Evolutionary conservation across 2,797 vertebrate species (phyloP), one percentile per base, ranked within the genome.

Genomic region (Vipera ursinii): DNA sequence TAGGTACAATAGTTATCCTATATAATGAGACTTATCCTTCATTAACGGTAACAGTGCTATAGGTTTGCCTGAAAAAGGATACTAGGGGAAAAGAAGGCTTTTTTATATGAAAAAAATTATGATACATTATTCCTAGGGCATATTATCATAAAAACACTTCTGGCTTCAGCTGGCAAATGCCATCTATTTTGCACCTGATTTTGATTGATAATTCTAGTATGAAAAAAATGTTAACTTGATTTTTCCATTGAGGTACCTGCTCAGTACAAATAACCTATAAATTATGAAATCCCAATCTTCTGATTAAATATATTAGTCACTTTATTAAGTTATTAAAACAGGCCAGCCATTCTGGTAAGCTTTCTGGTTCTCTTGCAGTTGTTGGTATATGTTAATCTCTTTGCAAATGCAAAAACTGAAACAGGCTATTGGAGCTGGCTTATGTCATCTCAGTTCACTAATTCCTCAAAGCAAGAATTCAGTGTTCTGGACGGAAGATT

Each of bases 341-440:
- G 78, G 48, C n/a, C 22, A 15, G 51, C 61, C 53, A 53, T 88
- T 57, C 48, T 85, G 9, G 88, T 91, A 88, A 56, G 28, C 57
- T 15, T 93, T 26, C 65, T 82, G 15, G 51, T 53, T 93, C 89
- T 89, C 73, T 88, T 7, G 9, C 38, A 44, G 22, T 78, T 24
- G 87, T 89, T 53, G 44, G 69, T 73, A 90, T 88, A 61, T 86
- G 60, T 89, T 73, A 82, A 69, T 92, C 48, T 60, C n/a, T 89
- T 91, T 91, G 78, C 87, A 91, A 89, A 61, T 91, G 61, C 88
- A 78, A 86, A 90, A 93, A 90, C 59, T 91, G 73, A 88, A 92
- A 32, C 65, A 88, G 59, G 91, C 90, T 89, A 69, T 90, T 82
- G 87, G 59, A 93, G 89, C 89, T 92, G 78, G 82, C 65, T 87